Percentiles rank a stretch among this genome's conserved stretches.
These are phyloP conservation scores for Drosophila rubida DNA, from an alignment of 2,888 invertebrate species.

Conservation along the genomic window DNA sequence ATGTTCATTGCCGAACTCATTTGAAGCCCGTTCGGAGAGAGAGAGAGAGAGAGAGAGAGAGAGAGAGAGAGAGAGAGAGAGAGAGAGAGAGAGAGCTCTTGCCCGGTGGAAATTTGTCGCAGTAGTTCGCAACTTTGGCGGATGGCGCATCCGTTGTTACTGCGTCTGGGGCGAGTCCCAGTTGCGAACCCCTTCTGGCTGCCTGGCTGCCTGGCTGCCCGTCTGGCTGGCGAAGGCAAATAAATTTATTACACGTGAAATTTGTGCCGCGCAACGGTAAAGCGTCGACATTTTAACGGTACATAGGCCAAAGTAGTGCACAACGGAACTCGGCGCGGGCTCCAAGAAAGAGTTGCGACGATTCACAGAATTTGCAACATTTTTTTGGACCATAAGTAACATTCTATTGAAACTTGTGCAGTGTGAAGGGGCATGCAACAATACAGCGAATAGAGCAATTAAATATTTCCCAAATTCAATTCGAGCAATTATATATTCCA, in stretches of 20 bases:
- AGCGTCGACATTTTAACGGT: slow-evolving; percentile 52
- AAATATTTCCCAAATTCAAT: no score
- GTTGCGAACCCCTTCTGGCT: slow-evolving; percentile 9
- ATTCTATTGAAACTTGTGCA: no score
- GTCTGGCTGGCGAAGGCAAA: slow-evolving; percentile 53
- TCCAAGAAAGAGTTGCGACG: slow-evolving; percentile 17
- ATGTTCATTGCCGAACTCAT: slow-evolving; percentile 23
- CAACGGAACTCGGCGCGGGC: not conserved
- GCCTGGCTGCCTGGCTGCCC: not conserved
- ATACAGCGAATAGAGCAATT: no score
- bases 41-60: no score
- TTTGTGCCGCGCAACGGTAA: slow-evolving; percentile 53
- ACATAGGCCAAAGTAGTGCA: slow-evolving; percentile 40
- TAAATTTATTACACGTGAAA: slow-evolving; percentile 75
- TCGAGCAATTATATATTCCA: no score
- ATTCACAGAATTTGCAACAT: slow-evolving; percentile 58
- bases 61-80: no score
- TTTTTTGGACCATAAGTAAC: no score
- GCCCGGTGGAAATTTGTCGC: slow-evolving; percentile 29
- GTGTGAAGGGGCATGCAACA: no score
- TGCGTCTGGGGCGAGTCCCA: slow-evolving; percentile 1
- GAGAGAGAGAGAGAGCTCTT: no score
- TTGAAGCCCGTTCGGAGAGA: slow-evolving; percentile 14
- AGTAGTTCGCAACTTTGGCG: slow-evolving; percentile 32
- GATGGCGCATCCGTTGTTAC: slow-evolving; percentile 29